A percentile compares a stretch with the other conserved stretches of the same genome.
phyloP scores from a whole-genome alignment of 2,888 invertebrate species.

The Drosophila acutilabella region DNA sequence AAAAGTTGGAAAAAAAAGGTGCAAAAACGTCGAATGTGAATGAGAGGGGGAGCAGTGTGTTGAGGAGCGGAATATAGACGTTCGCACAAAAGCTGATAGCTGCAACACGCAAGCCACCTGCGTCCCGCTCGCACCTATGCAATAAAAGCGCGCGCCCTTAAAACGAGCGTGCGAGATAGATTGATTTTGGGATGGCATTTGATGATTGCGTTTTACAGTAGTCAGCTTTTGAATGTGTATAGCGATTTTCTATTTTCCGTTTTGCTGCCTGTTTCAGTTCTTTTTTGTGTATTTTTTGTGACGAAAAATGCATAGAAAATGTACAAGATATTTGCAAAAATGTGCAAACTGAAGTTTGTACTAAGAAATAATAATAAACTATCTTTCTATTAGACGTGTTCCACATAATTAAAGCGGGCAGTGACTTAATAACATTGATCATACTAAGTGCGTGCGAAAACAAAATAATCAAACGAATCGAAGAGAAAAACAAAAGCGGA shows the following conservation, averaged over 20 bases:
- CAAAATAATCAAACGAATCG: slow-evolving; percentile 47
- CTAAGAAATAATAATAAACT: slow-evolving; percentile 13
- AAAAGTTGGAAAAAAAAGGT: slow-evolving; percentile 76
- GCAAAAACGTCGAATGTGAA: slow-evolving; percentile 73
- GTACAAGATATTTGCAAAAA: slow-evolving; percentile 45
- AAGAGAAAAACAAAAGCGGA: slow-evolving; percentile 44
- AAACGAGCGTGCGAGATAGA: slow-evolving; percentile 74
- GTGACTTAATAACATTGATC: slow-evolving; percentile 32
- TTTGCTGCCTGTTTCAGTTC: slow-evolving; percentile 56
- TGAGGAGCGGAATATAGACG: slow-evolving; percentile 45
- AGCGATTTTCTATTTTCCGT: slow-evolving; percentile 74
- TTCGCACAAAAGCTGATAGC: slow-evolving; percentile 64
- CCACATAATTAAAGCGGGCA: slow-evolving; percentile 13
- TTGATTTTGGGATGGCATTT: slow-evolving; percentile 59
- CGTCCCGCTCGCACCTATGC: slow-evolving; percentile 66
- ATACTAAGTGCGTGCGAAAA: slow-evolving; percentile 67
- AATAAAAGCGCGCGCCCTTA: slow-evolving; percentile 73
- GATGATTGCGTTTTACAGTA: slow-evolving; percentile 53
- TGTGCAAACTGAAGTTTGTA: slow-evolving; percentile 44
- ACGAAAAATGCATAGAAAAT: slow-evolving; percentile 75
- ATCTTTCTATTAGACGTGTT: slow-evolving; percentile 33
- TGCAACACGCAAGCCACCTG: slow-evolving; percentile 70
- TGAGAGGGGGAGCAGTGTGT: slow-evolving; percentile 51
- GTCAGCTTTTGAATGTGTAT: slow-evolving; percentile 50
- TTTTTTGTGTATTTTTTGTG: slow-evolving; percentile 77